Conservation (phyloP, 2,888 invertebrate genomes). For the Caenorhabditis sp. region DNA sequence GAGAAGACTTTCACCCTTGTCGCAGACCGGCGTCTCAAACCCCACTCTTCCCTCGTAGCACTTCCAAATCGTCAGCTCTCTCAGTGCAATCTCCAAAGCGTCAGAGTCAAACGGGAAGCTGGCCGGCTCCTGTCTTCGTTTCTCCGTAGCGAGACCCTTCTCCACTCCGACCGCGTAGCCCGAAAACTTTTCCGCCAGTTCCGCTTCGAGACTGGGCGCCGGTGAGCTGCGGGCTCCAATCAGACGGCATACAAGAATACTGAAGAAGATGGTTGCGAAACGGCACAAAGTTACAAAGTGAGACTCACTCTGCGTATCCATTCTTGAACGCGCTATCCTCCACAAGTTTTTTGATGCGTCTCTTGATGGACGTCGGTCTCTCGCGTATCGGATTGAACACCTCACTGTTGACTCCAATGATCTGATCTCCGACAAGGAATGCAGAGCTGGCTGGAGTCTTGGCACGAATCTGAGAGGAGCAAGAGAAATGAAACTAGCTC, state of each 20-base stretch:
- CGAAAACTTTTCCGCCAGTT: not conserved
- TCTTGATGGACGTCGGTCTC: not conserved
- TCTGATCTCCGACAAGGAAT: constrained; percentile 15
- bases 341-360: not conserved
- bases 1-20: not conserved
- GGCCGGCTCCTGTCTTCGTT: not conserved
- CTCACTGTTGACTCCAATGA: not conserved
- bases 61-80: constrained; percentile 7
- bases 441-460: constrained; percentile 1
- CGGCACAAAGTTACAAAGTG: no score
- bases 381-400: not conserved
- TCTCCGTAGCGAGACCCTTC: not conserved
- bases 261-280: not conserved
- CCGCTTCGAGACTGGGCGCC: constrained; percentile 21
- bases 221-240: constrained; percentile 17
- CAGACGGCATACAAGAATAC: constrained; percentile 4
- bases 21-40: constrained; percentile 9
- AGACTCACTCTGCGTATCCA: not conserved
- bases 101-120: constrained; percentile 8
- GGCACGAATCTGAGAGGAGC: constrained; percentile 15
- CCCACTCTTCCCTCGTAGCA: constrained; percentile 9
- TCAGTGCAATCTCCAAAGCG: constrained; percentile 11
- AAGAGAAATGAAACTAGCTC: no score
- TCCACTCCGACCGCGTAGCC: constrained; percentile 1
- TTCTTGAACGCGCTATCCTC: not conserved